Evolutionary conservation across 2,888 invertebrate genomes (phyloP), one percentile per base, ranked within the genome.

Genomic region (Thymelicus lineola): DNA sequence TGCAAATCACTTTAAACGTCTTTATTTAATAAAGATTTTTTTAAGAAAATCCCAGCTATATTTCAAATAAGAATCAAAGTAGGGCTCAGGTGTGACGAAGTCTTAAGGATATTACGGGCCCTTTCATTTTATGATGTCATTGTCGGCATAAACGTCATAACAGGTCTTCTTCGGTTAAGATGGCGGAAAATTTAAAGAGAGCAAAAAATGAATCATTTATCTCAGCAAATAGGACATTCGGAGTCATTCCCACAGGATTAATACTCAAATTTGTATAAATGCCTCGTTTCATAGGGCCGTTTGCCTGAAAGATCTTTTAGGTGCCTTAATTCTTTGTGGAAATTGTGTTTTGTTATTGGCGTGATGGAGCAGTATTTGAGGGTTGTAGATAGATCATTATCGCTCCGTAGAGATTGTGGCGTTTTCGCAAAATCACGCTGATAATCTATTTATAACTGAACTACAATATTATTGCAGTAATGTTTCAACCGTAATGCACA

Each of bases 111-210:
- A 82, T 85, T 83, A 86, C 76, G 75, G 77, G 81, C 58, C 81
- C 79, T 76, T 81, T 79, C 80, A 76, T 84, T 87, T 86, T 86
- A 87, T 86, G 86, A 84, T 85, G 83, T 86, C 86, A 88, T 87
- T 87, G 83, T 82, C 77, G 79, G 77, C 74, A 80, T 83, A 82
- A 87, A 86, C 85, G 84, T 88, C 88, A 87, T 90, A 90, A 88
- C 82, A 72, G 76, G 78, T 79, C 80, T 62, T 28, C 82, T 82
- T 74, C 78, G 79, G 79, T 81, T 83, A 83, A 84, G 81, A 75
- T 80, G 80, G 81, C 77, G 81, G 84, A 81, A 85, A 87, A 86
- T 86, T 85, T 84, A 79, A 86, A 82, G 81, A 81, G 81, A 78
- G 80, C 73, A 78, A 81, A 85, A 82, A 85, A 84, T 83, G 76